These are phyloP conservation scores for Priocnemis perturbator DNA, from an alignment of 2,888 invertebrate species.

Conservation along the genomic window DNA sequence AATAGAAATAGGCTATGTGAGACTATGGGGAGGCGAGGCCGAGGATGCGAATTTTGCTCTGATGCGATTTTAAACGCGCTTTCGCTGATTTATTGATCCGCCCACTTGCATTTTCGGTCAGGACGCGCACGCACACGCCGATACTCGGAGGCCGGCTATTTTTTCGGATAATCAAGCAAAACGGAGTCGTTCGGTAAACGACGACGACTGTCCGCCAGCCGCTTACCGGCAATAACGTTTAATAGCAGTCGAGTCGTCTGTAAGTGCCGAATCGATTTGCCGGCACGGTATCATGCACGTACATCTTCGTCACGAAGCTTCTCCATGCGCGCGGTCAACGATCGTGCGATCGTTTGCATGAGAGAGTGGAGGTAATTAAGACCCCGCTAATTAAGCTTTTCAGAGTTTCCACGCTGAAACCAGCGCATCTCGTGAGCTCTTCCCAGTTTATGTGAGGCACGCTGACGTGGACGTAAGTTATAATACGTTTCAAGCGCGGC, in stretches of 20 bases:
- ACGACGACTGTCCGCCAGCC: too few relatives aligned
- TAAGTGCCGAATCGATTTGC: not conserved
- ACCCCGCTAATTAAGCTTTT: conserved; percentile 40
- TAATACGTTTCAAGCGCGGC: too few relatives aligned
- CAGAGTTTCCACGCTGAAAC: conserved; percentile 26
- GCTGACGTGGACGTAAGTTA: too few relatives aligned
- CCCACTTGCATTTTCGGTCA: conserved; percentile 51
- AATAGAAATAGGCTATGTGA: conserved; percentile 13
- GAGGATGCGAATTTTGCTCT: conserved; percentile 26
- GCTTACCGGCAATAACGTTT: too few relatives aligned
- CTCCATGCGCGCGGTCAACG: conserved; percentile 47
- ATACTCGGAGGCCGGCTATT: too few relatives aligned
- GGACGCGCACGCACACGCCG: too few relatives aligned
- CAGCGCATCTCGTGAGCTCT: too few relatives aligned
- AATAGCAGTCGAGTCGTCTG: not conserved
- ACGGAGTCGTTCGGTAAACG: too few relatives aligned
- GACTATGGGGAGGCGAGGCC: not conserved
- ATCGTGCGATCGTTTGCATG: conserved; percentile 55
- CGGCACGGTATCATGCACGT: conserved; percentile 54
- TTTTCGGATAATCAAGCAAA: too few relatives aligned
- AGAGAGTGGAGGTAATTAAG: conserved; percentile 55
- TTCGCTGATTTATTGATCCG: conserved; percentile 66
- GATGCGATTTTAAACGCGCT: conserved; percentile 71
- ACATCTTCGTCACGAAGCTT: conserved; percentile 60
- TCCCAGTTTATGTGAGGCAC: too few relatives aligned